These are phyloP conservation scores for Lepidocyrtinus sp. DNA, from an alignment of 2,888 invertebrate genomes.

Conservation along the genomic window DNA sequence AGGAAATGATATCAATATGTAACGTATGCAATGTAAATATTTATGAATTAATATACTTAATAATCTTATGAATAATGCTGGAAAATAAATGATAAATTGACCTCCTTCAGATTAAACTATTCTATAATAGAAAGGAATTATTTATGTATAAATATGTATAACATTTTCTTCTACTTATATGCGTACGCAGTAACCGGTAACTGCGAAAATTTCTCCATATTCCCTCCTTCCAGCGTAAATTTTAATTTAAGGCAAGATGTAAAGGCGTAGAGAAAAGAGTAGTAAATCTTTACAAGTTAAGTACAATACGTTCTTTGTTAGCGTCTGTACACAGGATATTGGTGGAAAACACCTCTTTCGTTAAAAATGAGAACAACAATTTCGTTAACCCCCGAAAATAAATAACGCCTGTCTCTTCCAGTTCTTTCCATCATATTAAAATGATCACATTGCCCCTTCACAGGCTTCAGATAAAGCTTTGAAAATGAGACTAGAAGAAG, in stretches of 20 bases:
- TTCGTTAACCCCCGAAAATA: not conserved
- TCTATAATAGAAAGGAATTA: not conserved
- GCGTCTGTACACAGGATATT: not conserved
- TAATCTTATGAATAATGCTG: not conserved
- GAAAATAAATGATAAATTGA: not conserved
- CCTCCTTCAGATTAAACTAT: not conserved
- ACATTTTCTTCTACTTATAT: not conserved
- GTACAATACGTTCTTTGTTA: not conserved
- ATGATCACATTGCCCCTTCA: conserved; percentile 52
- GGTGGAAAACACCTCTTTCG: not conserved
- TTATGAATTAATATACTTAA: too few relatives aligned
- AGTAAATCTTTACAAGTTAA: not conserved
- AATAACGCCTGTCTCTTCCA: not conserved
- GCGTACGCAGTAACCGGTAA: not conserved
- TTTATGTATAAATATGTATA: not conserved
- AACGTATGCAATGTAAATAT: too few relatives aligned
- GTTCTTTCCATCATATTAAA: not conserved
- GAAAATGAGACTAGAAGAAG: conserved; percentile 70
- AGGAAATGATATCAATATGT: too few relatives aligned
- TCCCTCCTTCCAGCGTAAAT: too few relatives aligned
- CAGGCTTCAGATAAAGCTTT: conserved; percentile 69
- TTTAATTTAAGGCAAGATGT: not conserved
- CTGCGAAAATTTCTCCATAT: too few relatives aligned
- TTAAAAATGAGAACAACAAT: not conserved
- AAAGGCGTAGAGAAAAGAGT: not conserved